phyloP scores from a whole-genome alignment of 2,888 invertebrate species.

The Aleiodes testaceus region DNA sequence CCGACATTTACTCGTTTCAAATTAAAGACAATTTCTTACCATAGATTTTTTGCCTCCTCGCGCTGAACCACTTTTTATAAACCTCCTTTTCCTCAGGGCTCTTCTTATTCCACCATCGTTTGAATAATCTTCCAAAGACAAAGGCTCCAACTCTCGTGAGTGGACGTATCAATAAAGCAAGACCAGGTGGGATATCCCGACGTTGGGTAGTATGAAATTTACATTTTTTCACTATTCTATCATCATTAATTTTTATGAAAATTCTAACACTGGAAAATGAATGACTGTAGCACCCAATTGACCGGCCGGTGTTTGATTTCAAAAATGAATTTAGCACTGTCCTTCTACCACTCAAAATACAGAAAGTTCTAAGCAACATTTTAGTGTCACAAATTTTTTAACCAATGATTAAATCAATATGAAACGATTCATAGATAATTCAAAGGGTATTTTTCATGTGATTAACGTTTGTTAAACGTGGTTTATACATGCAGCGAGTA shows the following conservation, averaged over 20 bases:
- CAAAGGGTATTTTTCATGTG: background rate
- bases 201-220: slow-evolving; percentile 61
- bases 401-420: slow-evolving; percentile 17
- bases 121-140: slow-evolving; percentile 66
- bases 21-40: slow-evolving; percentile 17
- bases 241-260: slow-evolving; percentile 20
- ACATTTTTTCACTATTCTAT: slow-evolving; percentile 43
- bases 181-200: slow-evolving; percentile 58
- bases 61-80: slow-evolving; percentile 56
- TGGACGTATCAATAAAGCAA: slow-evolving; percentile 63
- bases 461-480: slow-evolving; percentile 49
- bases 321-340: background rate
- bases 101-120: slow-evolving; percentile 73
- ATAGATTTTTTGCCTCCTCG: slow-evolving; percentile 45
- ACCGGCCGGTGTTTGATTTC: background rate
- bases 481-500: slow-evolving; percentile 58
- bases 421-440: slow-evolving; percentile 3
- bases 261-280: background rate
- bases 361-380: slow-evolving; percentile 27
- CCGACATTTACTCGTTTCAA: too few species aligned
- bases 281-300: background rate
- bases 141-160: slow-evolving; percentile 65
- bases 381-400: background rate
- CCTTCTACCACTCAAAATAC: background rate
- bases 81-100: slow-evolving; percentile 64